Evolutionary conservation across 2,888 invertebrate species (phyloP).

Genomic region (Meteorus colon): DNA sequence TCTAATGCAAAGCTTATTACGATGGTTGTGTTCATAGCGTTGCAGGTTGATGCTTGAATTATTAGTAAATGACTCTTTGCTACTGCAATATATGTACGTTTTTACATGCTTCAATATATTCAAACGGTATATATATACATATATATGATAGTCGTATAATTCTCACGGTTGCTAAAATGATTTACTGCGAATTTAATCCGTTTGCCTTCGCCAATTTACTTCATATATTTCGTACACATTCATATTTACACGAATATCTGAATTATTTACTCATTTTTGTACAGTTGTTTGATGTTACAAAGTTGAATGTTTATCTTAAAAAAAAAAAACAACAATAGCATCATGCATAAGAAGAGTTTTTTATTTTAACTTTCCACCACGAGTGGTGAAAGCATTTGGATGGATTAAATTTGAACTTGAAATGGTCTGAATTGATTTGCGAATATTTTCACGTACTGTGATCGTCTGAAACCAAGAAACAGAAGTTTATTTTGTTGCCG

Average conservation of each 20-base stretch:
- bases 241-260: not conserved
- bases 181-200: constrained; percentile 37
- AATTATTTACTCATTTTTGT: not conserved
- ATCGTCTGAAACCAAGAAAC: too few relatives aligned
- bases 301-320: too few relatives aligned
- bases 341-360: too few relatives aligned
- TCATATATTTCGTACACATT: not conserved
- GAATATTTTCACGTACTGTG: too few relatives aligned
- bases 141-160: constrained; percentile 17
- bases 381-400: too few relatives aligned
- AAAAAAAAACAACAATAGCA: too few relatives aligned
- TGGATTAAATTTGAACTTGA: too few relatives aligned
- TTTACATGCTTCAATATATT: not conserved
- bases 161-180: constrained; percentile 41
- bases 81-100: not conserved
- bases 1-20: not conserved
- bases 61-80: not conserved
- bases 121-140: not conserved
- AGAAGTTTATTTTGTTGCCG: too few relatives aligned
- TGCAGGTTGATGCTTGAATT: not conserved
- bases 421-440: too few relatives aligned
- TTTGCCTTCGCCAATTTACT: not conserved
- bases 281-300: not conserved
- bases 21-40: not conserved
- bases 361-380: too few relatives aligned